phyloP scores from a whole-genome alignment of 2,113 vertebrate species.

The Raja brachyura region DNA sequence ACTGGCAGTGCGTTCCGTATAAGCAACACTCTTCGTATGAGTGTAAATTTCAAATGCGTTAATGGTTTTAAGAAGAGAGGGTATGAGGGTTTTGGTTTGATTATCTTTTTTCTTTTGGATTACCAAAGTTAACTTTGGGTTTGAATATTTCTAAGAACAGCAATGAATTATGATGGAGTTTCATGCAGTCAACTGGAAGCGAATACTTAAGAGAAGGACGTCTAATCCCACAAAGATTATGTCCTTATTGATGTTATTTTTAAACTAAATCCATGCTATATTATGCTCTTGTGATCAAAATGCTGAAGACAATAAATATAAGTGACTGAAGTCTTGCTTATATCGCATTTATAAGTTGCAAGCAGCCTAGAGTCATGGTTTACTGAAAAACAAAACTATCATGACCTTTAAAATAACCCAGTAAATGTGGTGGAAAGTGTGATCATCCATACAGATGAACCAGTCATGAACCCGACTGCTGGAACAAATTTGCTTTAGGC shows the following conservation, averaged over 20 bases:
- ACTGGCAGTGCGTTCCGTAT: too few relatives aligned
- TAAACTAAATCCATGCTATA: background rate
- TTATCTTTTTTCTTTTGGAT: background rate
- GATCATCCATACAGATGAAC: constrained; percentile 54
- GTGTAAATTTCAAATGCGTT: too few relatives aligned
- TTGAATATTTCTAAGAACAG: background rate
- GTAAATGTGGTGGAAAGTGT: constrained; percentile 59
- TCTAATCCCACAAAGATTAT: background rate
- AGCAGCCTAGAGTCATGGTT: constrained; percentile 37
- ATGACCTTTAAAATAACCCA: constrained; percentile 53
- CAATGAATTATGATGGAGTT: background rate
- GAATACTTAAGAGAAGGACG: background rate
- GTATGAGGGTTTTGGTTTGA: background rate
- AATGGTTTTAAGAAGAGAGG: background rate
- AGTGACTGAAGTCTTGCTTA: background rate
- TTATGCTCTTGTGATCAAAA: constrained; percentile 1
- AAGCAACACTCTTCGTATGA: too few relatives aligned
- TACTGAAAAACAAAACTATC: constrained; percentile 44
- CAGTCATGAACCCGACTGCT: constrained; percentile 46
- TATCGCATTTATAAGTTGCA: background rate
- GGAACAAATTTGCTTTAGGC: constrained; percentile 49
- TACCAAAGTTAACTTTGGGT: background rate
- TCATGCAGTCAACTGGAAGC: background rate
- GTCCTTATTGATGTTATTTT: background rate
- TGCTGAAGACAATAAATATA: background rate